Evolutionary conservation across 2,888 invertebrate genomes (phyloP), one percentile per base, ranked within the genome.

Genomic region (Megaustenia siamemsis): DNA sequence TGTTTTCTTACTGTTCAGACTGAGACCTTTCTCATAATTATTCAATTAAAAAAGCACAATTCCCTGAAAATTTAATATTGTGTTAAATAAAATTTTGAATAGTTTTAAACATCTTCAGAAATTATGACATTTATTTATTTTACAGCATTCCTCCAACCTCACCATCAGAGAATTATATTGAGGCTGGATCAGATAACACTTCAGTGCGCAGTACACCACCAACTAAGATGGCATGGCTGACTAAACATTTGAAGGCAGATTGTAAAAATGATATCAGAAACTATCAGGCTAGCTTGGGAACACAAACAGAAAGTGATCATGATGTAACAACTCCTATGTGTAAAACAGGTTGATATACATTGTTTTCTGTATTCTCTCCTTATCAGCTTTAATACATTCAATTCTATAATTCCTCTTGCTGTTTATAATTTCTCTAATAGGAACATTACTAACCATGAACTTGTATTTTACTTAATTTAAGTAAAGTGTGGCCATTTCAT

Each of bases 111-210:
- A 32, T 63, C 18, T 63, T 6, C 18, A 63, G 32, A 10, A 32
- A 28, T 45, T 12, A 45, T 12, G 12, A 21, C 32, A 63, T 32
- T 28, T 43, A 40, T 79, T 45, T 0, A n/a, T 28, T 28, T 80
- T 69, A 53, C 77, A 83, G 83, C 40, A 83, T 83, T 24, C 83
- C 83, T 32, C 83, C 83, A 35, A 83, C 83, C 28, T 78, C 76
- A 28, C 83, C 83, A n/a, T 83, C 83, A 3, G 78, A 78, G 43
- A 83, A 83, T 35, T 83, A 83, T 32, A 45, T 83, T 18, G 83
- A 83, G 63, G 83, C 71, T 32, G 78, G 78, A 3, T 78, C 56
- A 56, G 78, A 78, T 45, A 35, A 68, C n/a, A 56, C 56, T 24
- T 83, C 83, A 5, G 4, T 83, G 69, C 71, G 53, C 12, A 83